Conservation (phyloP, 2,113 vertebrate genomes). For the Scopus umbretta region DNA sequence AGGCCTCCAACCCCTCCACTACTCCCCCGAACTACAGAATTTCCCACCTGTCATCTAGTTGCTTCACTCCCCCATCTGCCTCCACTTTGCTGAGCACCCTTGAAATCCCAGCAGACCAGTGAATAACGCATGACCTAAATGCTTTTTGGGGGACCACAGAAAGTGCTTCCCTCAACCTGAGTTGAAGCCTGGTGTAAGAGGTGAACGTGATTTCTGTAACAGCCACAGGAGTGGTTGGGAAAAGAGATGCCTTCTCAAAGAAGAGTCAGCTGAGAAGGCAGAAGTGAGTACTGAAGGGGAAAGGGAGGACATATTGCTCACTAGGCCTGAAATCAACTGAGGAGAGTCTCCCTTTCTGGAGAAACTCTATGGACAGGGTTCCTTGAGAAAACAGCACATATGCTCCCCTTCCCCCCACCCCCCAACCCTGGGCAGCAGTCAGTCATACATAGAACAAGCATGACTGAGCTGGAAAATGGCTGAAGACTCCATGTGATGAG, state of each 20-base stretch:
- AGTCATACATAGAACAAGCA: neutral
- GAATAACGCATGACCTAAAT: neutral
- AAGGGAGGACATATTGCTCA: neutral
- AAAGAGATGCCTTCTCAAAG: neutral
- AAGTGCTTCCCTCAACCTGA: neutral
- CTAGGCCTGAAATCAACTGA: neutral
- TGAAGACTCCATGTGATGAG: rapidly evolving
- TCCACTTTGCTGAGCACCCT: neutral
- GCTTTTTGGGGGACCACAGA: neutral
- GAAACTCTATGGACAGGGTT: neutral
- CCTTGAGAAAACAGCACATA: neutral
- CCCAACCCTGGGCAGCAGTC: neutral
- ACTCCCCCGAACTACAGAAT: neutral
- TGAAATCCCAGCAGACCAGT: neutral
- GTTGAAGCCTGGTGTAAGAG: neutral
- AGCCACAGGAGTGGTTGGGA: neutral
- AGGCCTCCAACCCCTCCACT: neutral
- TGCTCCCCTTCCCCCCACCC: no score
- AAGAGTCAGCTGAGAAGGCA: neutral
- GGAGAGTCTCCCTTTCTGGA: no score
- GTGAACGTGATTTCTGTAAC: rapidly evolving
- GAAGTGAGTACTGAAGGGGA: neutral
- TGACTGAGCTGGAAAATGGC: neutral
- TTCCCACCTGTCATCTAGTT: neutral
- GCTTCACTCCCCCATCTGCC: neutral